Conservation (phyloP, 2,797 vertebrate genomes). For the Neopelma chrysocephalum region DNA sequence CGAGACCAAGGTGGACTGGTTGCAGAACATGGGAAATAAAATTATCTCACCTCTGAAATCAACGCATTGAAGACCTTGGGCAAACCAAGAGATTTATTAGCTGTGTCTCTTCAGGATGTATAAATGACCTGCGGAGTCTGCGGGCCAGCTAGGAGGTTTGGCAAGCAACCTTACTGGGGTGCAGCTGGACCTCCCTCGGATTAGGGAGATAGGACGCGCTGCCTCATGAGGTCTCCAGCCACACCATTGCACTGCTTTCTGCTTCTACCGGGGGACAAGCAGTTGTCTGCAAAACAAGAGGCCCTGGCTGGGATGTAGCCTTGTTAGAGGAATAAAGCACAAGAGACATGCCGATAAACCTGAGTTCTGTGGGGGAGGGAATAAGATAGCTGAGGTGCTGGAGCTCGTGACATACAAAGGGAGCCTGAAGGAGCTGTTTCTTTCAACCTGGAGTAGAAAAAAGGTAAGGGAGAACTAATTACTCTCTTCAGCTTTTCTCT, state of each 20-base stretch:
- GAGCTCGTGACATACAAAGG: background rate
- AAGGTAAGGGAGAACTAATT: background rate
- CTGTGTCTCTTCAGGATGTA: background rate
- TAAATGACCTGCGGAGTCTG: background rate
- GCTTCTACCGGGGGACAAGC: background rate
- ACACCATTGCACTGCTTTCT: background rate
- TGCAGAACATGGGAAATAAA: background rate
- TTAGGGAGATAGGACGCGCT: fast-evolving
- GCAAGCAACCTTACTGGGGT: background rate
- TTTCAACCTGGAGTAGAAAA: background rate
- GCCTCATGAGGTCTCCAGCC: fast-evolving
- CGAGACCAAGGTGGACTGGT: background rate
- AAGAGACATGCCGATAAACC: background rate
- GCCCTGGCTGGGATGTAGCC: background rate
- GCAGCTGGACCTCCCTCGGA: background rate
- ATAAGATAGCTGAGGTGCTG: background rate
- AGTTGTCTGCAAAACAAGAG: background rate
- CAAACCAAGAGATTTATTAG: background rate
- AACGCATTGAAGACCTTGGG: background rate
- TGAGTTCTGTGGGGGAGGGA: background rate
- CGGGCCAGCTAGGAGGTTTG: background rate
- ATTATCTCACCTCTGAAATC: background rate
- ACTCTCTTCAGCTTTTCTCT: background rate
- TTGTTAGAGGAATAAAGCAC: background rate
- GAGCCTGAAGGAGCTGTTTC: background rate